Evolutionary conservation across 2,113 vertebrate species (phyloP).

Genomic region (Mormyrus iriodes): DNA sequence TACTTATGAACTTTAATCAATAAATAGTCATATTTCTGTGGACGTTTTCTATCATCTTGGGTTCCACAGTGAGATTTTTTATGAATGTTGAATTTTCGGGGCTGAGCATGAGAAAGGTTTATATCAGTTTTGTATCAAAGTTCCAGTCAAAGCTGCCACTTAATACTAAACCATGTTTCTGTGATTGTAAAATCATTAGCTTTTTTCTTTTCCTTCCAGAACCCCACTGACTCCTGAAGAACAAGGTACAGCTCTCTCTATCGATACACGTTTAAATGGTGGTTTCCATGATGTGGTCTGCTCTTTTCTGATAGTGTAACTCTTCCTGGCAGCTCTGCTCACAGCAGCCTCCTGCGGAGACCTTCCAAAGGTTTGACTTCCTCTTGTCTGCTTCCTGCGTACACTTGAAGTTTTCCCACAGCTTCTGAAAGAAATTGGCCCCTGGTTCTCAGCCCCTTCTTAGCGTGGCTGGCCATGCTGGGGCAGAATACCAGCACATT

Average conservation of each 20-base stretch:
- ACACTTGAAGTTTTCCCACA: not conserved
- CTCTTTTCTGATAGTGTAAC: not conserved
- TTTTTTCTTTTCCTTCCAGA: conserved; percentile 30
- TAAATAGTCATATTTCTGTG: not conserved
- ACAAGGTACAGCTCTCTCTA: conserved; percentile 52
- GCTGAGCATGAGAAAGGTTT: not conserved
- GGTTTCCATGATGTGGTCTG: not conserved
- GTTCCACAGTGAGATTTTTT: too few species aligned
- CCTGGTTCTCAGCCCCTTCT: not conserved
- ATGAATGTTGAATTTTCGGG: not conserved
- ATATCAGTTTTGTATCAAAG: not conserved
- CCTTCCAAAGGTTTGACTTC: conserved; percentile 31
- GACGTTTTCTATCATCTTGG: not conserved
- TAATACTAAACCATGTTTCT: not conserved
- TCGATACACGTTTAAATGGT: not conserved
- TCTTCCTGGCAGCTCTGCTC: conserved; percentile 50
- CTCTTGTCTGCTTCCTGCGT: conserved; percentile 34
- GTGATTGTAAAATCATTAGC: not conserved
- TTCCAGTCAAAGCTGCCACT: not conserved
- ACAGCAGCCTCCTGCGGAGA: conserved; percentile 55
- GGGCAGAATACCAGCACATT: not conserved
- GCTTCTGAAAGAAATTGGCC: not conserved
- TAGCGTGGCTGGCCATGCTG: not conserved
- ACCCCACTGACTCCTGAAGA: conserved; percentile 54
- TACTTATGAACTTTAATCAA: not conserved